phyloP scores from a whole-genome alignment of 2,888 invertebrate species.

The Drosophila nr. medialis region DNA sequence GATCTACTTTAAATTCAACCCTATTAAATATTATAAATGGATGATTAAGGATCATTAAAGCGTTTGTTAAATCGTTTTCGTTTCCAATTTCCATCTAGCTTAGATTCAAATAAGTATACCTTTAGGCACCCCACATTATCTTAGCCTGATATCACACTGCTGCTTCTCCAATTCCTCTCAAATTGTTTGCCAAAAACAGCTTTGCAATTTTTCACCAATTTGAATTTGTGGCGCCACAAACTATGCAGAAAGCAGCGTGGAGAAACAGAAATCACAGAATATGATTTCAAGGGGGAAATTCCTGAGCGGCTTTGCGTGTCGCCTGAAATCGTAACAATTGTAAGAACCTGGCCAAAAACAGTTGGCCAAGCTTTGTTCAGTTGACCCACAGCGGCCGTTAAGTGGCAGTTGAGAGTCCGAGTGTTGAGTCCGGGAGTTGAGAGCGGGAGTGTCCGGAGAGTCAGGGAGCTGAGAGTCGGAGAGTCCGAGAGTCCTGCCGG shows the following conservation, averaged over 20 bases:
- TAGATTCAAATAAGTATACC: neutral
- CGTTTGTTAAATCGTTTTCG: neutral
- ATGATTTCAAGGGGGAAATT: slow-evolving; percentile 24
- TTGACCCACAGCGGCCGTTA: slow-evolving; percentile 68
- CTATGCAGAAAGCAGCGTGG: slow-evolving; percentile 23
- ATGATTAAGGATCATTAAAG: neutral
- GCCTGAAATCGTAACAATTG: slow-evolving; percentile 36
- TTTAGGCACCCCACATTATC: neutral
- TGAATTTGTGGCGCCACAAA: slow-evolving; percentile 20
- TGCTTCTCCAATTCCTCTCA: neutral
- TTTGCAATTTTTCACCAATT: slow-evolving; percentile 5
- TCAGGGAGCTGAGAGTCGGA: neutral
- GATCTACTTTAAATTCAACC: neutral
- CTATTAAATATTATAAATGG: neutral
- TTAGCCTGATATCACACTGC: neutral
- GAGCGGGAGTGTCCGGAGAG: neutral
- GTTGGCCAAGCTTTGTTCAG: slow-evolving; percentile 72
- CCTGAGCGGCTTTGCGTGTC: slow-evolving; percentile 49
- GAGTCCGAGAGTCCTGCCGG: slow-evolving; percentile 41
- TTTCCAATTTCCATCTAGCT: neutral
- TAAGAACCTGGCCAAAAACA: slow-evolving; percentile 25
- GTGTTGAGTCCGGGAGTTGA: slow-evolving; percentile 14
- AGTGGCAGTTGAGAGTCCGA: slow-evolving; percentile 43
- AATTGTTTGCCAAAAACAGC: slow-evolving; percentile 23
- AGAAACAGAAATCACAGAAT: slow-evolving; percentile 26